These are phyloP conservation scores for Papilio elwesi DNA, from an alignment of 2,888 invertebrate genomes.

Conservation along the genomic window DNA sequence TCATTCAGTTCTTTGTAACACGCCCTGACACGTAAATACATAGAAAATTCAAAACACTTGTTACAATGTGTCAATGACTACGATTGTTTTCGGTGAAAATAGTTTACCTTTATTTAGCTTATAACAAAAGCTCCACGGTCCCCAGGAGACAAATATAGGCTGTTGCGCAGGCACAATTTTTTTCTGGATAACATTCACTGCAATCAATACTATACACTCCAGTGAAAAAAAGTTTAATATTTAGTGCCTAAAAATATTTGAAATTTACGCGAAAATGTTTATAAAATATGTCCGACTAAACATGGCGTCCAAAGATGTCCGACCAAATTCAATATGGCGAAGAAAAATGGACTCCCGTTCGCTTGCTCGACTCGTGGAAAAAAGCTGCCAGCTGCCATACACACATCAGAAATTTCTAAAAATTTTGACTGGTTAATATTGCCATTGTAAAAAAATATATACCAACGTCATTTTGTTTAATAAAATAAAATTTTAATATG, in stretches of 20 bases:
- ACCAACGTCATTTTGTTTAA: neutral
- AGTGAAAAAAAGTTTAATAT: conserved; percentile 82
- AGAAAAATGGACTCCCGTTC: conserved; percentile 83
- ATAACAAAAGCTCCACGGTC: conserved; percentile 81
- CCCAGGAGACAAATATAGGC: conserved; percentile 77
- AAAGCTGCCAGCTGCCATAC: conserved; percentile 61
- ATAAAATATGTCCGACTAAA: conserved; percentile 91
- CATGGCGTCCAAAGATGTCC: conserved; percentile 89
- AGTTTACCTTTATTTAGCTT: conserved; percentile 84
- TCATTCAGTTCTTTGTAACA: conserved; percentile 58
- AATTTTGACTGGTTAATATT: conserved; percentile 49
- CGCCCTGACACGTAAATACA: conserved; percentile 66
- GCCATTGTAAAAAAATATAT: conserved; percentile 48
- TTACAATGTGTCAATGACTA: conserved; percentile 81
- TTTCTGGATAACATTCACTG: conserved; percentile 68
- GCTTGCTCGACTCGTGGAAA: conserved; percentile 52
- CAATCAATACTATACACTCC: conserved; percentile 70
- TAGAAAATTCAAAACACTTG: conserved; percentile 79
- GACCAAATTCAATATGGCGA: conserved; percentile 85
- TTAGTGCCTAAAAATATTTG: conserved; percentile 81
- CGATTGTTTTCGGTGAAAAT: conserved; percentile 75
- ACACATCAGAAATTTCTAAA: conserved; percentile 54
- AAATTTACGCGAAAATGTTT: conserved; percentile 87
- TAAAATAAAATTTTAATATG: neutral
- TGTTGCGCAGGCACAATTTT: conserved; percentile 76